Evolutionary conservation across 1,140 invertebrate genomes (phyloP).

Genomic region (Cyclina sinensis): DNA sequence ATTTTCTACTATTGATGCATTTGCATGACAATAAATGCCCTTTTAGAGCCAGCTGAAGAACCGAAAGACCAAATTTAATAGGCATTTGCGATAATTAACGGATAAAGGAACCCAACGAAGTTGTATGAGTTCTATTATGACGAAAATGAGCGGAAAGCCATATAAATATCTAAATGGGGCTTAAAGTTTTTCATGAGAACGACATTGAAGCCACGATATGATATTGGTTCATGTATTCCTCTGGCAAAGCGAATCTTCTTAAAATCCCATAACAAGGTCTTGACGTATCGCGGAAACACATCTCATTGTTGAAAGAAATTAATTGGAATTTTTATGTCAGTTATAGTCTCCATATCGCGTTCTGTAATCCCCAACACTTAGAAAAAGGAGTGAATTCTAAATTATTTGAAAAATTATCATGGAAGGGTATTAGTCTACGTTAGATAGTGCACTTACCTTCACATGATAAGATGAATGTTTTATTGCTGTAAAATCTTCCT

Average conservation of each 20-base stretch:
- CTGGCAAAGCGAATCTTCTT: not conserved
- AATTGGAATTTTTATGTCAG: conserved; percentile 58
- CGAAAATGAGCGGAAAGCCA: conserved; percentile 46
- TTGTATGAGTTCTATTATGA: conserved; percentile 28
- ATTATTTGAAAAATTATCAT: conserved; percentile 18
- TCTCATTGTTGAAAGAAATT: conserved; percentile 25
- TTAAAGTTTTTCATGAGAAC: conserved; percentile 1
- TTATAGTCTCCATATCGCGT: conserved; percentile 28
- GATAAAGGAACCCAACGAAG: conserved; percentile 31
- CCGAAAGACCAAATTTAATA: conserved; percentile 1
- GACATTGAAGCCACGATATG: conserved; percentile 32
- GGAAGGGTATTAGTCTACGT: not conserved
- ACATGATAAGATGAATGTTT: conserved; percentile 12
- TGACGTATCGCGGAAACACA: conserved; percentile 22
- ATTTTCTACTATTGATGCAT: not conserved
- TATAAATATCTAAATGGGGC: conserved; percentile 50
- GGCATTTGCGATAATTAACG: conserved; percentile 31
- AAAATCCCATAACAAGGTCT: conserved; percentile 20
- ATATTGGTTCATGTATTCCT: conserved; percentile 1
- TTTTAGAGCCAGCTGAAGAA: not conserved
- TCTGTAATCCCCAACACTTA: conserved; percentile 26
- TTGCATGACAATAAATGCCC: conserved; percentile 1
- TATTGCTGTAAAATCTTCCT: not conserved
- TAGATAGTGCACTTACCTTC: not conserved
- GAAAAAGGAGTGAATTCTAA: conserved; percentile 20